Evolutionary conservation across 2,797 vertebrate genomes (phyloP).

Genomic region (Erpetoichthys calabaricus): DNA sequence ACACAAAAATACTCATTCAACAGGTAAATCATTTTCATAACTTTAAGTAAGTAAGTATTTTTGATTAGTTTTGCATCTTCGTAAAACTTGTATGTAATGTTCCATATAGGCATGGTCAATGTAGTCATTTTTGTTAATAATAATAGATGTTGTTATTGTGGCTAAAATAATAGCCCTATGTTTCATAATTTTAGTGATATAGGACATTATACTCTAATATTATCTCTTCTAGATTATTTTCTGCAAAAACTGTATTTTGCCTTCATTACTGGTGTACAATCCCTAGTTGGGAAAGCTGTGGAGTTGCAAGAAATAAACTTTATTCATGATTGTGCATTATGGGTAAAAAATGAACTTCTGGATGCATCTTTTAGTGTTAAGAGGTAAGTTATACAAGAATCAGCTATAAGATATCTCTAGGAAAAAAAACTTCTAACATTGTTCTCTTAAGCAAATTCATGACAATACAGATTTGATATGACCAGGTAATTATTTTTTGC

Average conservation of each 20-base stretch:
- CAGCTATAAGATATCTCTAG: too few relatives aligned
- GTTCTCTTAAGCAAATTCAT: too few relatives aligned
- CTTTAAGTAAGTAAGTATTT: too few relatives aligned
- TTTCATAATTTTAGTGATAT: too few relatives aligned
- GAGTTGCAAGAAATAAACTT: conserved; percentile 58
- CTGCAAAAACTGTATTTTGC: conserved; percentile 68
- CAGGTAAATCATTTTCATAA: conserved; percentile 51
- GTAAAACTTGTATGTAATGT: conserved; percentile 17
- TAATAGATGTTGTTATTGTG: conserved; percentile 13
- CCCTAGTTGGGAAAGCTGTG: conserved; percentile 56
- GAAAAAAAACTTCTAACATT: too few relatives aligned
- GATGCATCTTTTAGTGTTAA: conserved; percentile 52
- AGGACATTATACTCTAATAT: too few relatives aligned
- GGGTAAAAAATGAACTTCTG: conserved; percentile 74
- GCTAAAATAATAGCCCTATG: too few relatives aligned
- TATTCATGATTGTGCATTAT: conserved; percentile 60
- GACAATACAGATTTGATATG: too few relatives aligned
- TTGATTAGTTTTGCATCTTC: too few relatives aligned
- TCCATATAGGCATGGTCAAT: conserved; percentile 13
- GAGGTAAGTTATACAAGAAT: conserved; percentile 44
- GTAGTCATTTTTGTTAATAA: background rate
- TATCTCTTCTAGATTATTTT: conserved; percentile 54
- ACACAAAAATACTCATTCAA: conserved; percentile 56
- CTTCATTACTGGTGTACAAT: conserved; percentile 65
- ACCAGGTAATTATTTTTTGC: too few relatives aligned